phyloP scores from a whole-genome alignment of 2,113 vertebrate species.

The Gambusia affinis region DNA sequence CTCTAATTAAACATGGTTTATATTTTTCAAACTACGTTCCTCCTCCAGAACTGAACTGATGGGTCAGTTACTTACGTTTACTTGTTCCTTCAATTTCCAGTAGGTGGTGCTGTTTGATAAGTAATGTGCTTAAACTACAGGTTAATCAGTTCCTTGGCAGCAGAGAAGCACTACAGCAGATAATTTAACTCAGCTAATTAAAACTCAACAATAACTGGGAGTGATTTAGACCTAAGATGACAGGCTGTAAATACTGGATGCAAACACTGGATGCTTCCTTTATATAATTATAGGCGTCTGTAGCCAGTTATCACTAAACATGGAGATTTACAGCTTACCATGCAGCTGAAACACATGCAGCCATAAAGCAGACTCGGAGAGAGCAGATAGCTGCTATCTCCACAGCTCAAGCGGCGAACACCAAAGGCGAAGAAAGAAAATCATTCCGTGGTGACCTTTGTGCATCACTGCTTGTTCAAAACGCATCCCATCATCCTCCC shows the following conservation, averaged over 20 bases:
- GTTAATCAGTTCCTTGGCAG: not conserved
- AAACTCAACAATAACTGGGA: not conserved
- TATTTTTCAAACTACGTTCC: no score
- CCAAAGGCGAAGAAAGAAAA: conserved; percentile 52
- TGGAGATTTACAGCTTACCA: not conserved
- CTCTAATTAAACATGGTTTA: no score
- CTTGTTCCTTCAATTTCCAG: conserved; percentile 30
- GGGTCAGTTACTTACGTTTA: not conserved
- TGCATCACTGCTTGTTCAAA: conserved; percentile 34
- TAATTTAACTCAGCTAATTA: not conserved
- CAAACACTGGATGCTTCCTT: conserved; percentile 7
- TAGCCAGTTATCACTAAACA: conserved; percentile 11
- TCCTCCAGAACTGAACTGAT: no score
- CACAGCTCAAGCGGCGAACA: conserved; percentile 6
- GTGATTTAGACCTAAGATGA: not conserved
- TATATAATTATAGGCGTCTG: not conserved
- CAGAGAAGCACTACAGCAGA: not conserved
- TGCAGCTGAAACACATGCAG: conserved; percentile 1
- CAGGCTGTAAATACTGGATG: not conserved
- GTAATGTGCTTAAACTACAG: conserved; percentile 10
- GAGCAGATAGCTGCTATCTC: conserved; percentile 13
- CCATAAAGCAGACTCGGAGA: not conserved
- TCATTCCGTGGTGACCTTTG: conserved; percentile 44
- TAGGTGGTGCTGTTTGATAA: conserved; percentile 63
- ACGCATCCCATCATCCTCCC: conserved; percentile 19